These are phyloP conservation scores for Lepidochitona cinerea DNA, from an alignment of 2,888 invertebrate genomes.

Conservation along the genomic window DNA sequence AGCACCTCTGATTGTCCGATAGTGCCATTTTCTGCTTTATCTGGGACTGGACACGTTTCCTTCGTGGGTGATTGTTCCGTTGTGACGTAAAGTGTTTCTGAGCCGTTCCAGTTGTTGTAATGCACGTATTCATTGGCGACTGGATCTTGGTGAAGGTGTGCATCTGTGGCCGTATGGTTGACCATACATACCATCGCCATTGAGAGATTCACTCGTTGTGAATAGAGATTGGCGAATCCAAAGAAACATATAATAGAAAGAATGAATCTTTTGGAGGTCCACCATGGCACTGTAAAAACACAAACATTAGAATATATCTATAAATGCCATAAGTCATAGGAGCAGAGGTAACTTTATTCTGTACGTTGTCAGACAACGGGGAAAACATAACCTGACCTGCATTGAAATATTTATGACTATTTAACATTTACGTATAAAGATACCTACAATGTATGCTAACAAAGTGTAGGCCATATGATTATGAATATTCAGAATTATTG, in stretches of 20 bases:
- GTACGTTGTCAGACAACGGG: too few species aligned
- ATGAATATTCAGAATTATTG: too few species aligned
- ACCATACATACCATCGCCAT: conserved; percentile 76
- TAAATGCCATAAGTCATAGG: too few species aligned
- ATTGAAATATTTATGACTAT: too few species aligned
- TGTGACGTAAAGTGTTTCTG: neutral
- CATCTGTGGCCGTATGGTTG: conserved; percentile 49
- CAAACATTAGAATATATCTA: neutral
- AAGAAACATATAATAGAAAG: conserved; percentile 64
- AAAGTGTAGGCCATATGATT: too few species aligned
- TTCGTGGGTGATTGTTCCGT: neutral
- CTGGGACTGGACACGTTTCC: neutral
- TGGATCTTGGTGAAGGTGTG: neutral
- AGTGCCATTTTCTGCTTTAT: neutral
- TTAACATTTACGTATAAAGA: too few species aligned
- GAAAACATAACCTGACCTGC: too few species aligned
- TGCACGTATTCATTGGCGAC: neutral
- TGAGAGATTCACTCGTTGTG: conserved; percentile 74
- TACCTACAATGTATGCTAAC: too few species aligned
- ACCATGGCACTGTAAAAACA: conserved; percentile 46
- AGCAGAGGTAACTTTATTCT: too few species aligned
- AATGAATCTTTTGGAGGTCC: conserved; percentile 58
- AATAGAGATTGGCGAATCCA: conserved; percentile 78
- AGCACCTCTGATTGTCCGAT: neutral
- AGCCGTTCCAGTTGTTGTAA: neutral